Evolutionary conservation across 2,113 vertebrate genomes (phyloP).

Genomic region (Potamarius usumacintae): DNA sequence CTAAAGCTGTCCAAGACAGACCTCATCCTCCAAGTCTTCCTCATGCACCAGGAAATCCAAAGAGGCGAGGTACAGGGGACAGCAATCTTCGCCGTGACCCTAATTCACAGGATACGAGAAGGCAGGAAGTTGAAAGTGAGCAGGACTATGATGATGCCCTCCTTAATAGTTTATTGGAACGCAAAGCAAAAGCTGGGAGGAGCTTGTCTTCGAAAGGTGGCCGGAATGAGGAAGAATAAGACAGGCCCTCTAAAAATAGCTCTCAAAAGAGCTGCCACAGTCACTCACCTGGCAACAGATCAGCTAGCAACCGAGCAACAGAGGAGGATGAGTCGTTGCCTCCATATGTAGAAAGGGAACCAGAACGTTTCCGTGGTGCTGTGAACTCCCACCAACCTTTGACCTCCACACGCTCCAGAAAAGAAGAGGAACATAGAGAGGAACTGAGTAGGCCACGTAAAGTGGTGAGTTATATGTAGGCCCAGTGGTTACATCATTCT

Average conservation of each 20-base stretch:
- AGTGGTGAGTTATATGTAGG: conserved; percentile 77
- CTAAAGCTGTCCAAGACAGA: conserved; percentile 65
- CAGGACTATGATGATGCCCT: conserved; percentile 82
- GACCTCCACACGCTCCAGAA: conserved; percentile 71
- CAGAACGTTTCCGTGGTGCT: conserved; percentile 70
- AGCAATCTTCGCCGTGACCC: conserved; percentile 56
- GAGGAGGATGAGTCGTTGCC: conserved; percentile 75
- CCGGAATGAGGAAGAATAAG: conserved; percentile 69
- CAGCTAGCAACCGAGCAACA: conserved; percentile 60
- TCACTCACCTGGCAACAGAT: conserved; percentile 64
- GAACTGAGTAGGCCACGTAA: conserved; percentile 84
- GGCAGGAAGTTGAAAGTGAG: conserved; percentile 64
- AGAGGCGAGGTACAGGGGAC: conserved; percentile 75
- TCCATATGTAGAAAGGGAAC: conserved; percentile 79
- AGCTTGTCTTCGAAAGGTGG: conserved; percentile 41
- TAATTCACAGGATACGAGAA: conserved; percentile 65
- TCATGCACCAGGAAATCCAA: conserved; percentile 75
- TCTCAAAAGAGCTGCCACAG: conserved; percentile 73
- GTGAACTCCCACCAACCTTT: conserved; percentile 65
- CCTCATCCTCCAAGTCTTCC: conserved; percentile 76
- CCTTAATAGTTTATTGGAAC: conserved; percentile 81
- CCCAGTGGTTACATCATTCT: not conserved
- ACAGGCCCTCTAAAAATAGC: conserved; percentile 82
- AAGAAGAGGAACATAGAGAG: conserved; percentile 76
- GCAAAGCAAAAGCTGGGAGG: conserved; percentile 73